Evolutionary conservation across 2,888 invertebrate genomes (phyloP).

Genomic region (Ichneumon xanthorius): DNA sequence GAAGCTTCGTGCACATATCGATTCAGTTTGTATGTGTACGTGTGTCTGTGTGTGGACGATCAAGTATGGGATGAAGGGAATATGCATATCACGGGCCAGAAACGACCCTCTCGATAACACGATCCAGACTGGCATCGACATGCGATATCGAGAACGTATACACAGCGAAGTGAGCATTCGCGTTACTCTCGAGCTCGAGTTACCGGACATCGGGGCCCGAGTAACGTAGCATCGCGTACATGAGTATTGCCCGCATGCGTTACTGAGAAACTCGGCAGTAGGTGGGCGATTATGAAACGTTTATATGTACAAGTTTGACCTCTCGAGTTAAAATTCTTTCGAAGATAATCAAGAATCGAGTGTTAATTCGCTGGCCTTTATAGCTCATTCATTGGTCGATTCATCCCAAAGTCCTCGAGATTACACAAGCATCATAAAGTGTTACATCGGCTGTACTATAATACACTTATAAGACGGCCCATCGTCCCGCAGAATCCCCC

Average conservation of each 20-base stretch:
- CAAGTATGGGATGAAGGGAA: background rate
- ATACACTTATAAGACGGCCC: background rate
- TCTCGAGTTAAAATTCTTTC: too few relatives aligned
- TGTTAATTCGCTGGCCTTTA: too few relatives aligned
- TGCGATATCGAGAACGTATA: conserved; percentile 10
- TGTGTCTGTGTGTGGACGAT: background rate
- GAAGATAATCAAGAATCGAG: too few relatives aligned
- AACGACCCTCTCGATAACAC: conserved; percentile 26
- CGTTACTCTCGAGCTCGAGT: background rate
- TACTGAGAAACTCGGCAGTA: too few relatives aligned
- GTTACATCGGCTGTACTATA: background rate
- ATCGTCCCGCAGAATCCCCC: conserved; percentile 33
- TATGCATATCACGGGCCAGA: conserved; percentile 21
- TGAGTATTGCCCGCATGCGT: too few relatives aligned
- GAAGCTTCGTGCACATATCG: background rate
- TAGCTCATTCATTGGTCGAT: too few relatives aligned
- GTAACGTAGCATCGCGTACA: too few relatives aligned
- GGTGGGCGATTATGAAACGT: too few relatives aligned
- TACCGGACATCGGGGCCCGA: background rate
- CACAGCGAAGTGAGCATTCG: background rate
- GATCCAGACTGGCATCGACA: conserved; percentile 8
- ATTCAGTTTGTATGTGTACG: background rate
- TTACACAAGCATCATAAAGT: background rate
- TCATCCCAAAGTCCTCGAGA: too few relatives aligned
- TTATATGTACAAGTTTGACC: too few relatives aligned